Conservation (phyloP, 2,797 vertebrate genomes). For the Spatula versicolor region DNA sequence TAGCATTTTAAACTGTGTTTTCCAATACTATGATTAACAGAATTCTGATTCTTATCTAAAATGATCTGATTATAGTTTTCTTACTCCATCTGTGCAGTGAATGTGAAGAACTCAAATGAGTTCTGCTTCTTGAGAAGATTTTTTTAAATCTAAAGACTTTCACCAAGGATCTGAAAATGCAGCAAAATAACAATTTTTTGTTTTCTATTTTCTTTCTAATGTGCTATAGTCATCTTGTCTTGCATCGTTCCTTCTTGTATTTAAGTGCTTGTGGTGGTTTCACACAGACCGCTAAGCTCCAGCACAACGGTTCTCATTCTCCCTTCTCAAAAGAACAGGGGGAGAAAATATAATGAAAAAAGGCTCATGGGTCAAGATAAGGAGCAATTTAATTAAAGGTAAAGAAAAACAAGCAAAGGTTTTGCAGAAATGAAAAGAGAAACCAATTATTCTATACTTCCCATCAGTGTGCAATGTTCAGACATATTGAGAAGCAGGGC, state of each 20-base stretch:
- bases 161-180: not conserved
- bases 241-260: not conserved
- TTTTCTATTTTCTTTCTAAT: not conserved
- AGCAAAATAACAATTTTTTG: not conserved
- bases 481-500: not conserved
- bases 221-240: fast-evolving
- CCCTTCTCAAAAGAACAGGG: not conserved
- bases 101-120: not conserved
- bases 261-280: not conserved
- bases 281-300: not conserved
- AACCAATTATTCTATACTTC: not conserved
- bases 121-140: not conserved
- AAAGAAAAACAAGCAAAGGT: not conserved
- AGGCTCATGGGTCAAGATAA: not conserved
- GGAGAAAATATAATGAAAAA: not conserved
- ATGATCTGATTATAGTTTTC: not conserved
- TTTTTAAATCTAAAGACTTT: not conserved
- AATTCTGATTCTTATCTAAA: not conserved
- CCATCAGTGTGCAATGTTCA: not conserved
- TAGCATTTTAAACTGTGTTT: not conserved
- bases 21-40: not conserved
- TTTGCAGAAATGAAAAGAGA: not conserved
- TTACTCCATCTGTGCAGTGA: not conserved
- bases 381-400: not conserved
- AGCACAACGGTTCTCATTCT: not conserved